Base-by-base conservation (phyloP, 1,140 invertebrate species). In the Eulimnadia texana region DNA sequence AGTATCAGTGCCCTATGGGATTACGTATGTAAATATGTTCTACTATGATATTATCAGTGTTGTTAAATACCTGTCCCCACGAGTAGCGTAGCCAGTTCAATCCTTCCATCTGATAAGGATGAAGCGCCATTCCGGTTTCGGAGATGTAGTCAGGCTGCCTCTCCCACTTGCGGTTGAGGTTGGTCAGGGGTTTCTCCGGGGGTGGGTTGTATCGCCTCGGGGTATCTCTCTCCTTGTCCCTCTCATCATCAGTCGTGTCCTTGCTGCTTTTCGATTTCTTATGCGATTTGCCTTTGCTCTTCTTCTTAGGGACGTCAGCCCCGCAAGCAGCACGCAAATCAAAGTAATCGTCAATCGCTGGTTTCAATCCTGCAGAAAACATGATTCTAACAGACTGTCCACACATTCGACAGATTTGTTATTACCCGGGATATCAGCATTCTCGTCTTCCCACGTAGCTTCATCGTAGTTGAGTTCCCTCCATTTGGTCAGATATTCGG, bases 401-500 rank as follows among this genome's bases (percentile, higher is more conserved):
- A 89, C 83, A 74, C 98, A 99, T 16, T 42, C 16, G 33, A 42
- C 6, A 42, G 6, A 42, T 9, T 80, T 65, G n/a, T 91, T 88
- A 11, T 23, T 33, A 1, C 88, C 88, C 0, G 86, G 84, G 68
- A 96, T 92, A 64, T 93, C 89, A 61, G 84, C 85, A 65, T 83
- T 79, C 72, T 98, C 94, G 58, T 89, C 84, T 73, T 99, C 97
- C 95, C 95, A 99, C 0, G 95, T 98, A 6, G 91, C 86, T 71
- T 91, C 86, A 72, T 99, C 95, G 70, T 99, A 99, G 0, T 88
- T 83, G n/a, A 99, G 73, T 70, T 99, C 97, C 42, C 93, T 77
- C 97, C 97, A 99, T 74, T 99, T 99, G 0, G 98, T 90, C 57
- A 99, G 78, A 77, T 95, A 99, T 66, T 88, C 82, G 0, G 80